These are phyloP conservation scores for Erinaceus europaeus DNA, from an alignment of 2,113 vertebrate species.

Conservation along the genomic window DNA sequence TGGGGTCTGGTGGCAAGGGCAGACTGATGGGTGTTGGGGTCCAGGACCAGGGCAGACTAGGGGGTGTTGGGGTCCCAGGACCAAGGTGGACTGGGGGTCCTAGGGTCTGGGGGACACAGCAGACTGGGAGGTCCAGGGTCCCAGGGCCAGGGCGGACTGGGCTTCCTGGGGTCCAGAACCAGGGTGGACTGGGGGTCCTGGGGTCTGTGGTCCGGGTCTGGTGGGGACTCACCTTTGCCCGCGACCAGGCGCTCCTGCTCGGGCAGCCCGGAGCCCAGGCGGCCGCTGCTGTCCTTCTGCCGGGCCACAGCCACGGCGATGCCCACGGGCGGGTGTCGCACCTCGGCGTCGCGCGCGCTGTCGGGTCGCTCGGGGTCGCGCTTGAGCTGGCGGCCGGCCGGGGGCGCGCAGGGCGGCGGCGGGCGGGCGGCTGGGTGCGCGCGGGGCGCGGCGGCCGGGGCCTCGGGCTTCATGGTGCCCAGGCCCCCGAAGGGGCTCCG, in stretches of 20 bases:
- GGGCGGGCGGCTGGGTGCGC: conserved; percentile 84
- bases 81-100: accelerated
- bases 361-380: conserved; percentile 93
- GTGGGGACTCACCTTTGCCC: conserved; percentile 91
- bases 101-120: conserved; percentile 71
- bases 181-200: not conserved
- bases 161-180: no score
- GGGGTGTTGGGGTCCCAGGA: not conserved
- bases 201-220: no score
- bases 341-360: conserved; percentile 92
- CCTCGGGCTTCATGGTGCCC: conserved; percentile 87
- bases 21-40: no score
- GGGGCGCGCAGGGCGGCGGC: conserved; percentile 73
- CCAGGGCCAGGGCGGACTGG: conserved; percentile 72
- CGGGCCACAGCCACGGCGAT: conserved; percentile 96
- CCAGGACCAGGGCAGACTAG: not conserved
- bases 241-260: conserved; percentile 89
- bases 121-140: conserved; percentile 86
- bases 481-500: conserved; percentile 94
- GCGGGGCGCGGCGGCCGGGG: conserved; percentile 68
- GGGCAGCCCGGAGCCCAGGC: conserved; percentile 82
- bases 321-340: conserved; percentile 95
- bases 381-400: conserved; percentile 86
- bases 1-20: conserved; percentile 80
- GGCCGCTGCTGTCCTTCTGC: conserved; percentile 91